Base-by-base conservation (phyloP, 2,888 invertebrate genomes). In the Pristionchus arcanus region DNA sequence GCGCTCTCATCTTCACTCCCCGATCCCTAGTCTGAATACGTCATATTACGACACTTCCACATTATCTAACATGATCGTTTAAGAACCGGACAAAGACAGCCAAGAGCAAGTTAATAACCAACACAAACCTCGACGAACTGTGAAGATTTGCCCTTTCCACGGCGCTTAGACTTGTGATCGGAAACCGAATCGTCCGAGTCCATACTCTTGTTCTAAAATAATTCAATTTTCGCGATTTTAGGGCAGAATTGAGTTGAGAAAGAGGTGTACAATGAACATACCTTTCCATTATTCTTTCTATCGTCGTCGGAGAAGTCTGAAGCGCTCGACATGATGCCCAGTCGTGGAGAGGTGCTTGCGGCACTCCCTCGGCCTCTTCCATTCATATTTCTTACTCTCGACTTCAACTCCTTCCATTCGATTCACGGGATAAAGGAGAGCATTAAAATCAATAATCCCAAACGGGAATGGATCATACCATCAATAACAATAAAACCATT, bases 251-350 rank as follows among this genome's bases (percentile, higher is more conserved):
- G 9, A 13, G 34, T 25, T n/a, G 34, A 7, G 42, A 81, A 55
- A 31, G n/a, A n/a, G 16, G 16, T 15, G 28, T 83, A 25, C 13
- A 53, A 19, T n/a, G n/a, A 34, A 71, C 68, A 3, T 15, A 42
- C 87, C 87, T 42, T 68, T 87, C 68, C 68, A 42, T 87, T 87
- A 68, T 87, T 87, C 87, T 66, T 68, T 49, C 55, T 68, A 21
- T 68, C 68, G 49, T 87, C 68, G n/a, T 87, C 87, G 5, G 66
- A 66, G 55, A 25, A 87, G 15, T 87, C 68, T 2, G 85, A 85
- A 37, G 59, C 85, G 25, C 37, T 37, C 37, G 87, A 87, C 87
- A 87, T 87, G 25, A 13, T n/a, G 63, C 59, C 31, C 37, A 59
- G 85, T 2, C 31, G 74, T 74, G 74, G n/a, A 74, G 74, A 74